Evolutionary conservation across 2,888 invertebrate species (phyloP), one percentile per base, ranked within the genome.

Genomic region (Chaetogeoica ovagalla): DNA sequence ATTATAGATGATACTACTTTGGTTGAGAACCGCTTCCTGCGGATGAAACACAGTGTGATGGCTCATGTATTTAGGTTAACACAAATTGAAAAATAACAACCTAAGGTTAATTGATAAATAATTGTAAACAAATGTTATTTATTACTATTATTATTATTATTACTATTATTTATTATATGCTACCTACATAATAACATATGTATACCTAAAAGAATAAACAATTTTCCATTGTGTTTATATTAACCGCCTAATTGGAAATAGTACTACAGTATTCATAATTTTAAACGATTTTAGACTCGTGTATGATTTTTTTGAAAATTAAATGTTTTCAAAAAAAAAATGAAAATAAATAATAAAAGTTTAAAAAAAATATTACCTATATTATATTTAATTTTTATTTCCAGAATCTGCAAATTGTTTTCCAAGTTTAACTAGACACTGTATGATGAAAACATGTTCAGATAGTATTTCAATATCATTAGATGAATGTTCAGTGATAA

Each of bases 61-160:
- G 71, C 39, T 79, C 79, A 71, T 71, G 79, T 79, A 57, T 79
- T 79, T 79, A 79, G 79, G 71, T 71, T 79, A 60, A 48, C 63
- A 43, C 71, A 57, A 71, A 55, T 63, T 7, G 63, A 79, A 79
- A 79, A 71, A 55, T 63, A 79, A 71, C 60, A 62, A 60, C 30
- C 62, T 77, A 77, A 71, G 52, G 19, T 71, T n/a, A 57, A 70
- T 30, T 55, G 17, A 62, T 77, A 77, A 60, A 60, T 69, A 63
- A 79, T 79, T 79, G 62, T 79, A 55, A 69, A 70, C 60, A 70
- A 63, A 63, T 79, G 79, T 79, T 79, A 79, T 79, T 79, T 79
- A 79, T 79, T 79, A 79, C 21, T 70, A 77, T 23, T 77, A 77
- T 48, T 76, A 76, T 55, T 77, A 77, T 52, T 65, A 74, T 23